phyloP scores from a whole-genome alignment of 2,888 invertebrate species.

The Pocota personata region DNA sequence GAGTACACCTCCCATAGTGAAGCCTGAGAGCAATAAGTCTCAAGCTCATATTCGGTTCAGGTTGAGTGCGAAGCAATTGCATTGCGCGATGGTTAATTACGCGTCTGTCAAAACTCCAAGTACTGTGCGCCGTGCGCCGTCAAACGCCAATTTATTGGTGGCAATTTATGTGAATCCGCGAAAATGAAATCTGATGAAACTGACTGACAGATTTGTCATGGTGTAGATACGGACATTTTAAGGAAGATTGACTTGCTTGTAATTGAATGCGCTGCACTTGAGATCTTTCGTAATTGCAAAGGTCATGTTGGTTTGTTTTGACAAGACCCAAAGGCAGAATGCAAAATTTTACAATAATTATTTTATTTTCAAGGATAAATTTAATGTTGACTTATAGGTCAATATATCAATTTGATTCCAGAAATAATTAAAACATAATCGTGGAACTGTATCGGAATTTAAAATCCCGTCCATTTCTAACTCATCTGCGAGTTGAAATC shows the following conservation, averaged over 20 bases:
- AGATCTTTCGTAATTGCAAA: neutral
- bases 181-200: slow-evolving; percentile 49
- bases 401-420: neutral
- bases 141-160: slow-evolving; percentile 64
- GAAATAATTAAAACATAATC: slow-evolving; percentile 5
- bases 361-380: neutral
- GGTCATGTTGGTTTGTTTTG: neutral
- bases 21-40: neutral
- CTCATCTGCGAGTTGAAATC: slow-evolving; percentile 14
- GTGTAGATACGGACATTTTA: neutral
- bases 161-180: slow-evolving; percentile 44
- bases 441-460: slow-evolving; percentile 11
- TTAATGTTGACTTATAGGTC: slow-evolving; percentile 4
- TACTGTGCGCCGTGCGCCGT: neutral
- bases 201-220: slow-evolving; percentile 56
- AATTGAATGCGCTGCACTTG: slow-evolving; percentile 23
- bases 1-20: neutral
- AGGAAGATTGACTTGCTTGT: slow-evolving; percentile 16
- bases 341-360: neutral
- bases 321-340: neutral
- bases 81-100: slow-evolving; percentile 52
- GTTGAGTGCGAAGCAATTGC: slow-evolving; percentile 23
- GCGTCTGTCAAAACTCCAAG: slow-evolving; percentile 62
- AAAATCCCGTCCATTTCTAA: neutral
- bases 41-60: neutral